A percentile compares a stretch with the other conserved stretches of the same genome.
phyloP scores from a whole-genome alignment of 92 coral and sea anemone species.

The Bergia sp. region DNA sequence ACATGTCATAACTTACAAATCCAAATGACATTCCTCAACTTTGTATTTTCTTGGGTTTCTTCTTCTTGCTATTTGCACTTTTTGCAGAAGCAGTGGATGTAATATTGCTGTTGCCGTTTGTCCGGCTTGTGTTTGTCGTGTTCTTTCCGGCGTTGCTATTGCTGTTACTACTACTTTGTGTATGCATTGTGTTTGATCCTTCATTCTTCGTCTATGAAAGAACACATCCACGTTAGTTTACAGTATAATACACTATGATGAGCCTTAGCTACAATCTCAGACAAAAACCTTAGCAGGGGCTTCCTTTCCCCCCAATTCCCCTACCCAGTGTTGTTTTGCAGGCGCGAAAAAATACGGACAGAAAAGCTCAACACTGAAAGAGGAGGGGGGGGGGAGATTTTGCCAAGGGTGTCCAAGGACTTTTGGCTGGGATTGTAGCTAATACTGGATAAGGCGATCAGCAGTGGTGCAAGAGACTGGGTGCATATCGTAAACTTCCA shows the following conservation, averaged over 20 bases:
- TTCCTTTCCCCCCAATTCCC: too few relatives aligned
- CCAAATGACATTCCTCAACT: conserved; percentile 15
- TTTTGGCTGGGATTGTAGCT: too few relatives aligned
- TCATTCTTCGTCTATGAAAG: conserved; percentile 18
- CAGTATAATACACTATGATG: neutral
- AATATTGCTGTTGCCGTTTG: conserved; percentile 5
- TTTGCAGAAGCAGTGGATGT: conserved; percentile 18
- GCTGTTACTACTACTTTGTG: neutral
- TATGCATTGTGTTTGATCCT: neutral
- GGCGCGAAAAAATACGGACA: too few relatives aligned
- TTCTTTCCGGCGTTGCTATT: neutral
- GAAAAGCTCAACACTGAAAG: too few relatives aligned
- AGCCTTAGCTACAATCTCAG: neutral
- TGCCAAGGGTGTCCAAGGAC: too few relatives aligned
- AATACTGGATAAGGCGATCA: too few relatives aligned
- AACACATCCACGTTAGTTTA: neutral
- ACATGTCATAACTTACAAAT: conserved; percentile 21
- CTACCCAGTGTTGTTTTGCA: too few relatives aligned
- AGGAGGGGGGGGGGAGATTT: too few relatives aligned
- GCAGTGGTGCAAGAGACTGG: too few relatives aligned
- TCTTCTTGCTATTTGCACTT: conserved; percentile 24
- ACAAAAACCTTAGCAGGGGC: too few relatives aligned
- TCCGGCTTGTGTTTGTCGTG: neutral
- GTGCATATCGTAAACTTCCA: too few relatives aligned
- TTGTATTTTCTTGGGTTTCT: conserved; percentile 16